Percentiles rank a stretch among this genome's conserved stretches.
phyloP scores from a whole-genome alignment of 2,113 vertebrate genomes.

The Pogona vitticeps region DNA sequence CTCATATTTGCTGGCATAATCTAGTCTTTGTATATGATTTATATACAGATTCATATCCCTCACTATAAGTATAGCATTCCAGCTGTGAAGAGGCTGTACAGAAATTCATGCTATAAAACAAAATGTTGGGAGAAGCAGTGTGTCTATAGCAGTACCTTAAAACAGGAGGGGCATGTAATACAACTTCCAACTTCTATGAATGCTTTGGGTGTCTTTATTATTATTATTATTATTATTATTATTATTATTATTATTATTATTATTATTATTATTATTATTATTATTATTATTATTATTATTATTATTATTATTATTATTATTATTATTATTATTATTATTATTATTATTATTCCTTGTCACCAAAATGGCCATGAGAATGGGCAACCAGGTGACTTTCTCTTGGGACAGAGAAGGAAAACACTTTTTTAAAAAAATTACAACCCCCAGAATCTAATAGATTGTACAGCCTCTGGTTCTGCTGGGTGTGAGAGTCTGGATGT shows the following conservation, averaged over 20 bases:
- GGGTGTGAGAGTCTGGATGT: too few species aligned
- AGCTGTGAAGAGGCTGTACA: background rate
- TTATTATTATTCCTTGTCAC: background rate
- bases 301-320: background rate
- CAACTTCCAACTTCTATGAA: background rate
- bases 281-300: background rate
- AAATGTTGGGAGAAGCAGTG: background rate
- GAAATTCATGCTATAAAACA: background rate
- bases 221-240: too few species aligned
- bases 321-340: background rate
- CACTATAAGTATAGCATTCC: background rate
- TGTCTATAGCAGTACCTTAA: background rate
- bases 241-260: background rate
- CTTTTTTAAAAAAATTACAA: too few species aligned
- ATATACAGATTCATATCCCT: background rate
- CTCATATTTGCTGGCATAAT: background rate
- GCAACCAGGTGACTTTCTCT: too few species aligned
- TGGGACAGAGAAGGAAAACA: too few species aligned
- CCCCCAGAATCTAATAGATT: too few species aligned
- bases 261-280: background rate
- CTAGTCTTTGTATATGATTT: background rate
- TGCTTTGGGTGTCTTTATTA: too few species aligned
- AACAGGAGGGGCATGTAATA: background rate
- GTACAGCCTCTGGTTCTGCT: too few species aligned
- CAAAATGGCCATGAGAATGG: too few species aligned